These are phyloP conservation scores for Mormyrus hasselquistii DNA, from an alignment of 2,797 vertebrate genomes.

Conservation along the genomic window DNA sequence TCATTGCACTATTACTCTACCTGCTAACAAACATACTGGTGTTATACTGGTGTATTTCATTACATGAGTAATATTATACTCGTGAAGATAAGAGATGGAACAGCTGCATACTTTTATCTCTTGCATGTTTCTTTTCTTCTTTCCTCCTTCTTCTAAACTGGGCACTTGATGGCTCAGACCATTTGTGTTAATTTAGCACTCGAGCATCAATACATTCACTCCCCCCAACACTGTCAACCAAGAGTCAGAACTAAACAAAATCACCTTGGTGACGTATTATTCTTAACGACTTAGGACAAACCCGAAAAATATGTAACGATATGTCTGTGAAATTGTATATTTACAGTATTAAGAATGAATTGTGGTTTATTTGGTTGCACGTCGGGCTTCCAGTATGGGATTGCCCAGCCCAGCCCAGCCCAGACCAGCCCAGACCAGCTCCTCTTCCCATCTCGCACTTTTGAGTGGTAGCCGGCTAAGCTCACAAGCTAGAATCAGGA, in stretches of 20 bases:
- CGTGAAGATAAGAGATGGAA: neutral
- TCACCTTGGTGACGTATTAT: neutral
- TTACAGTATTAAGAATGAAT: neutral
- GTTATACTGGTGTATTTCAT: neutral
- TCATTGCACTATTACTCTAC: neutral
- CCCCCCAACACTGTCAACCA: neutral
- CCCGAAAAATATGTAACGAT: neutral
- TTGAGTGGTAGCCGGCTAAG: neutral
- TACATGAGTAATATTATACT: neutral
- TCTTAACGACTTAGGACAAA: neutral
- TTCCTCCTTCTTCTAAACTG: neutral
- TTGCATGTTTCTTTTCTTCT: neutral
- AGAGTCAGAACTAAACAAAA: neutral
- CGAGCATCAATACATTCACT: neutral
- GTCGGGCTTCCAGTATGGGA: neutral
- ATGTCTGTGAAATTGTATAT: neutral
- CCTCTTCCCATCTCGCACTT: neutral
- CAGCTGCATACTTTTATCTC: neutral
- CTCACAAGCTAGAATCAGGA: neutral
- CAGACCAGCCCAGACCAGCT: neutral
- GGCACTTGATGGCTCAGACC: neutral
- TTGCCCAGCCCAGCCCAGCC: neutral
- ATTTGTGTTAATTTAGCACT: neutral
- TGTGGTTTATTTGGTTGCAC: neutral
- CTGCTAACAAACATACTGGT: neutral